phyloP scores from a whole-genome alignment of 1,140 invertebrate species.

The Zaprionus nigranus region DNA sequence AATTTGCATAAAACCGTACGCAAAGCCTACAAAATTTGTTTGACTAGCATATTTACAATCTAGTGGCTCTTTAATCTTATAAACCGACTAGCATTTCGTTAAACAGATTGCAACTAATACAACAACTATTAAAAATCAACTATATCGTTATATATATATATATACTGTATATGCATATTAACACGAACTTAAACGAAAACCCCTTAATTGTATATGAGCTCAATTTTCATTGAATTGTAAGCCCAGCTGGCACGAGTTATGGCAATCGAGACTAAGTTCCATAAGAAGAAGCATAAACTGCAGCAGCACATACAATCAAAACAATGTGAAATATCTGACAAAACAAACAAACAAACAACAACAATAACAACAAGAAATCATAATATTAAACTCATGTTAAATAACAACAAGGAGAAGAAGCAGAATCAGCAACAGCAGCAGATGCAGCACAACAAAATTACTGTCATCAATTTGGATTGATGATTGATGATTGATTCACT shows the following conservation, averaged over 20 bases:
- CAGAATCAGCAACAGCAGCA: not conserved
- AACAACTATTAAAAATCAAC: constrained; percentile 29
- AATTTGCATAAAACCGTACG: constrained; percentile 69
- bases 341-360: constrained; percentile 25
- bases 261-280: constrained; percentile 59
- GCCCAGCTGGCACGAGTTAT: constrained; percentile 87
- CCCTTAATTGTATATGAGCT: constrained; percentile 68
- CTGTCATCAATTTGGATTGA: constrained; percentile 61
- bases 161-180: constrained; percentile 29
- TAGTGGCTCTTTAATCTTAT: constrained; percentile 68
- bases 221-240: constrained; percentile 82
- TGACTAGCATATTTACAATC: constrained; percentile 66
- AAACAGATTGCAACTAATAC: constrained; percentile 49
- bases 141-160: constrained; percentile 33
- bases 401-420: constrained; percentile 19
- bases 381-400: constrained; percentile 32
- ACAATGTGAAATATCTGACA: constrained; percentile 3
- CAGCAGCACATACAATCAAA: constrained; percentile 17
- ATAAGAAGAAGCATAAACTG: constrained; percentile 28
- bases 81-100: constrained; percentile 70
- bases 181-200: constrained; percentile 35
- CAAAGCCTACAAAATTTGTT: constrained; percentile 75
- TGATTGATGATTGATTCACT: constrained; percentile 71
- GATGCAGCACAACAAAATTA: constrained; percentile 22
- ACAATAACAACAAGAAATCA: constrained; percentile 27